A percentile compares a stretch with the other conserved stretches of the same genome.
phyloP scores from a whole-genome alignment of 2,888 invertebrate species.

The Melanargia galathea region DNA sequence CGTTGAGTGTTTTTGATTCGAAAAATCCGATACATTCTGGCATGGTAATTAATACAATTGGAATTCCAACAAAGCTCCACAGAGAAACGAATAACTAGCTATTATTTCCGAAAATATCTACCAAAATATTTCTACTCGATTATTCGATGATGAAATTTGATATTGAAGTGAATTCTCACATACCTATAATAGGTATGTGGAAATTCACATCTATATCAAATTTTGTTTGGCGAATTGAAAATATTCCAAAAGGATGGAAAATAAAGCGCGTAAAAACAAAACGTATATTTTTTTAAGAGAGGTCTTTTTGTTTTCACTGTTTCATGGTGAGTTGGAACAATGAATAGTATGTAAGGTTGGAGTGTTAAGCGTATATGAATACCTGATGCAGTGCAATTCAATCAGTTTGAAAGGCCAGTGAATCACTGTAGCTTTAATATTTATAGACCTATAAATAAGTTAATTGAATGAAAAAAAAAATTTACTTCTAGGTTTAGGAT shows the following conservation, averaged over 20 bases:
- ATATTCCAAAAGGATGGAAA: constrained; percentile 2
- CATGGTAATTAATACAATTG: too few species aligned
- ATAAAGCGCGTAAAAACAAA: constrained; percentile 7
- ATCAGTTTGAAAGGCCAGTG: background rate
- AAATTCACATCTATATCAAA: background rate
- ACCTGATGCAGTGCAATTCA: constrained; percentile 10
- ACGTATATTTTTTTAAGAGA: constrained; percentile 1
- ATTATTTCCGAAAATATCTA: too few species aligned
- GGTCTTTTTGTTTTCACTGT: constrained; percentile 7
- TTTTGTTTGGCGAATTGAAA: constrained; percentile 6
- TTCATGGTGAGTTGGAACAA: constrained; percentile 9
- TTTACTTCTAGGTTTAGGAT: too few species aligned
- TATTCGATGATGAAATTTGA: too few species aligned
- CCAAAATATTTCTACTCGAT: background rate
- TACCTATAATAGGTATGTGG: background rate
- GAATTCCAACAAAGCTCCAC: too few species aligned
- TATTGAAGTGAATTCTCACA: too few species aligned
- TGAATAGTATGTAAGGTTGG: constrained; percentile 13
- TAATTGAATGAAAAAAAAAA: too few species aligned
- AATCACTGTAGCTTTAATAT: background rate
- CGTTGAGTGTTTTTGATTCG: too few species aligned
- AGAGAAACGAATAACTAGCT: too few species aligned
- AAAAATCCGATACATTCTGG: too few species aligned
- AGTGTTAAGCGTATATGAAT: constrained; percentile 15
- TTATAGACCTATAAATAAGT: constrained; percentile 1